Conservation (phyloP, 2,113 vertebrate genomes). For the Myrmophylax atrothorax region DNA sequence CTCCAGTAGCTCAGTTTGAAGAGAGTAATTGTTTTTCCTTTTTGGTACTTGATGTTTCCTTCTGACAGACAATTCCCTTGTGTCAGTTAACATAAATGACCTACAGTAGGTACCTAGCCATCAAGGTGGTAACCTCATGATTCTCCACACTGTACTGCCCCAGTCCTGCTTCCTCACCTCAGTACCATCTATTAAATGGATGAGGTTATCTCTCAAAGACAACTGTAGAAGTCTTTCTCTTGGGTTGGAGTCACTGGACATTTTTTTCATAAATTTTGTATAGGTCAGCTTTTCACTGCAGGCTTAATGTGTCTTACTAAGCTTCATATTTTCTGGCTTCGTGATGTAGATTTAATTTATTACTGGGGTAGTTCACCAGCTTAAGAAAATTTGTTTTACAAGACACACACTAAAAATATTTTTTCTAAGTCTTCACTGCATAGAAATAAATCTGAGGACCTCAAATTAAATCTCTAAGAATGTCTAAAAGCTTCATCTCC, state of each 20-base stretch:
- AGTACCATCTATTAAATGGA: not conserved
- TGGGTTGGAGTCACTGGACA: not conserved
- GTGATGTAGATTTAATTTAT: not conserved
- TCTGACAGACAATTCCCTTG: not conserved
- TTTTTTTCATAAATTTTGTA: not conserved
- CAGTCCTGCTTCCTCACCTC: not conserved
- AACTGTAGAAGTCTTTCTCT: not conserved
- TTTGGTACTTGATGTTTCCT: not conserved
- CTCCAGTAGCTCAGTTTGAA: not conserved
- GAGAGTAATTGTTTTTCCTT: not conserved
- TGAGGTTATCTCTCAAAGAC: not conserved
- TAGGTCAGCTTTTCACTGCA: not conserved
- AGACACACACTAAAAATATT: not conserved
- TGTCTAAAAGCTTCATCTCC: not conserved
- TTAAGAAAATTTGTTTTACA: not conserved
- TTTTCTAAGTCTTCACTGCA: not conserved
- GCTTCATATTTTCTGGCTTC: not conserved
- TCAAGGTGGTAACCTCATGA: not conserved
- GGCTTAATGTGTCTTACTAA: not conserved
- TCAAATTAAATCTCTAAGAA: not conserved
- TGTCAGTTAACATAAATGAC: not conserved
- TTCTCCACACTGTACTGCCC: not conserved
- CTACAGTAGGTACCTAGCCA: not conserved
- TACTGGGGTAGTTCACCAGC: not conserved
- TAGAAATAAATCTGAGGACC: not conserved